Base-by-base conservation (phyloP, 2,888 invertebrate species). In the Dicyrtoma fusca region DNA sequence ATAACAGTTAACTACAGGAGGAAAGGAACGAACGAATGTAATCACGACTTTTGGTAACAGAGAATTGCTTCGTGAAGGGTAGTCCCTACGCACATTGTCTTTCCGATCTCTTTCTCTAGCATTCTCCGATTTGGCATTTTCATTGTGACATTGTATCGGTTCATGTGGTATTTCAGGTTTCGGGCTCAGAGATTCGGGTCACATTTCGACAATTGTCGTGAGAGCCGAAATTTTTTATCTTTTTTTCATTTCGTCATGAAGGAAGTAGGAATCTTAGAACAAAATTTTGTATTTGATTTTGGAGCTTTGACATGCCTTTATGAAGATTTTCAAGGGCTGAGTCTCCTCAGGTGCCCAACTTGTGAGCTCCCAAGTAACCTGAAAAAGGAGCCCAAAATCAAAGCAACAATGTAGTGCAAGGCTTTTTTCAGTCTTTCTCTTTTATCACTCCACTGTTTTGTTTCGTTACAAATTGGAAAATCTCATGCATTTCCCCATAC, bases 351-450 rank as follows among this genome's bases (percentile, higher is more conserved):
- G 77, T 76, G 77, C 79, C 79, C 77, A 79, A 74, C 77, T 42
- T 74, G 53, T 77, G 79, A 77, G 76, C 79, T 79, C 77, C 79
- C 75, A 79, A 79, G 77, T 47, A 76, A 79, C 79, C 79, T 79
- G 77, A 75, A 78, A 78, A 71, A 57, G 62, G 74, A 69, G 75
- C 74, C 75, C 75, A 75, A 79, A 79, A 77, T 74, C 74, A 79
- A 79, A 74, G 74, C 77, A 75, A 75, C 73, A 76, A 73, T 75
- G 77, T 76, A 76, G 69, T 69, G 26, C 62, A 23, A 59, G 23
- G 59, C 59, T 59, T 59, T 59, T 59, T 59, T n/a, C 59, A 59
- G 53, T 59, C n/a, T 59, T 45, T 45, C 19, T 19, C 49, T 49
- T 49, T 49, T 49, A 59, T 59, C 59, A 59, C 26, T 59, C 59